Evolutionary conservation across 2,113 vertebrate species (phyloP).

Genomic region (Reinhardtius hippoglossoides): DNA sequence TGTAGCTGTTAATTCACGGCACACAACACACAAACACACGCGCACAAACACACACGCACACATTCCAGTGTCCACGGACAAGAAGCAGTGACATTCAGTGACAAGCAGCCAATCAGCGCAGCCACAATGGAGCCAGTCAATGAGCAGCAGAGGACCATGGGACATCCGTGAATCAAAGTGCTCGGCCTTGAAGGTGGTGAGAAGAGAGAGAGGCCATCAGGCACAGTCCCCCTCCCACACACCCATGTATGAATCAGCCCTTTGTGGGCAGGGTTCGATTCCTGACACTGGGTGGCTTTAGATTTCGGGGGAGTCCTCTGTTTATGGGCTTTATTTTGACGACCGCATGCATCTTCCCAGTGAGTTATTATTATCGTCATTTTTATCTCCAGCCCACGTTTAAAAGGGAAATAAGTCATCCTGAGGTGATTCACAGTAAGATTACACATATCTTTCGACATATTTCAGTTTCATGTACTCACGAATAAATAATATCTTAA

Average conservation of each 20-base stretch:
- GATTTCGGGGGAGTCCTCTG: neutral
- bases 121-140: constrained; percentile 72
- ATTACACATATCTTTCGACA: neutral
- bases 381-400: neutral
- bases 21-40: constrained; percentile 48
- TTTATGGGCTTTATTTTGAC: constrained; percentile 44
- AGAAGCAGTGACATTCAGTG: constrained; percentile 70
- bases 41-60: constrained; percentile 48
- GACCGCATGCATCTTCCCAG: constrained; percentile 1
- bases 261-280: constrained; percentile 48
- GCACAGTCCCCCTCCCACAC: constrained; percentile 55
- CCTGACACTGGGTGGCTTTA: constrained; percentile 18
- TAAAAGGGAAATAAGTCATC: neutral
- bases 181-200: constrained; percentile 53
- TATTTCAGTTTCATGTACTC: neutral
- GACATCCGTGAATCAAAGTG: constrained; percentile 69
- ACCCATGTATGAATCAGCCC: constrained; percentile 59
- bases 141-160: constrained; percentile 63
- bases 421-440: neutral
- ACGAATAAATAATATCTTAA: too few species aligned
- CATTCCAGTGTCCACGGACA: constrained; percentile 66
- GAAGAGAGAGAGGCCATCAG: constrained; percentile 38
- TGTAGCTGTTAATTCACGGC: constrained; percentile 74
- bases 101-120: constrained; percentile 57
- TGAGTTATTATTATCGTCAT: neutral